Conservation (phyloP, 2,888 invertebrate genomes). For the Subacronicta megacephala region DNA sequence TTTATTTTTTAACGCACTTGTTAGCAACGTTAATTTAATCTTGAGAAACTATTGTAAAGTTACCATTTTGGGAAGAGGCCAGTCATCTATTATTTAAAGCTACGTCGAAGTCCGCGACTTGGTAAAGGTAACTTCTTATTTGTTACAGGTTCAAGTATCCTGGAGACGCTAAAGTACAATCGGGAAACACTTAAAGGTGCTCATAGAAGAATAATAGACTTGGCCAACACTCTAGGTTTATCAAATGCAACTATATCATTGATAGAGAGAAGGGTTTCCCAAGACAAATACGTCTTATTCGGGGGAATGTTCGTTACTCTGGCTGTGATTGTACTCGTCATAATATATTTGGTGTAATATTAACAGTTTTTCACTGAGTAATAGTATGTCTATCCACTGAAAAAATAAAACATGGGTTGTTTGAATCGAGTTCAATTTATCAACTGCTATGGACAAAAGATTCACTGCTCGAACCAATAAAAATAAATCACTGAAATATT, state of each 20-base stretch:
- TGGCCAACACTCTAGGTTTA: conserved; percentile 97
- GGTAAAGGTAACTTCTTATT: conserved; percentile 11
- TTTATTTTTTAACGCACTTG: too few relatives aligned
- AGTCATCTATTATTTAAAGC: neutral
- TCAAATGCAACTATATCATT: conserved; percentile 98
- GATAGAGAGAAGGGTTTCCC: conserved; percentile 95
- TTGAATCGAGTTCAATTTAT: too few relatives aligned
- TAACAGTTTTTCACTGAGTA: conserved; percentile 4
- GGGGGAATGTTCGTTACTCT: conserved; percentile 96
- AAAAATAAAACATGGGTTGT: too few relatives aligned
- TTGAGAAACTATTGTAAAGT: too few relatives aligned
- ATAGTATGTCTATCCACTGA: too few relatives aligned
- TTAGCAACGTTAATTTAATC: too few relatives aligned
- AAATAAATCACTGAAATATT: too few relatives aligned
- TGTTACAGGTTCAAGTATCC: conserved; percentile 91
- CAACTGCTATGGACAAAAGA: too few relatives aligned
- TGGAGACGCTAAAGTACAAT: conserved; percentile 95
- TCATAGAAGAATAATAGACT: conserved; percentile 95
- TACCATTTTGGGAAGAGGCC: neutral
- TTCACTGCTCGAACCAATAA: too few relatives aligned
- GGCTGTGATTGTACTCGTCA: conserved; percentile 94
- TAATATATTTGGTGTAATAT: conserved; percentile 90
- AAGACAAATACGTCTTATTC: conserved; percentile 96
- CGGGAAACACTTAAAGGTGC: conserved; percentile 96
- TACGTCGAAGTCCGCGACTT: neutral